Base-by-base conservation (phyloP, 2,113 vertebrate species). In the Murina feae region DNA sequence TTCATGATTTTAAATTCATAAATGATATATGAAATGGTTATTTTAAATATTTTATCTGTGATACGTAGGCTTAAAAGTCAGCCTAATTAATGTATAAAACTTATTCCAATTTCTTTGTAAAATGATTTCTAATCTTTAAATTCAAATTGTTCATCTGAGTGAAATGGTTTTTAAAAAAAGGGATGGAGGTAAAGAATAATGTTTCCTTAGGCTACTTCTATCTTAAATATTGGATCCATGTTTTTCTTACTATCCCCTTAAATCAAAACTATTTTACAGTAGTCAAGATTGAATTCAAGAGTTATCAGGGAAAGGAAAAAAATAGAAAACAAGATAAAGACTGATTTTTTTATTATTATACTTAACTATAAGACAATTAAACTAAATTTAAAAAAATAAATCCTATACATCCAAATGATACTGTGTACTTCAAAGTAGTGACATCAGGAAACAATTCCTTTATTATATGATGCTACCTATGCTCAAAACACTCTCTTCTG, bases 61-160 rank as follows among this genome's bases (percentile, higher is more conserved):
- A 60, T 60, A 86, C 39, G 28, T 68, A 91, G 4, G 81, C 90
- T 98, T 97, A 96, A 98, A 96, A 97, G 69, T 97, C 88, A 92
- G 94, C 90, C 47, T 82, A 95, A 87, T 95, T 96, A 96, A 86
- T 79, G 92, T 30, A 91, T 87, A 96, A 96, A 95, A 96, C 55
- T 94, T 96, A 95, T 96, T 96, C 81, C 21, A 92, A 96, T 95
- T 97, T 97, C 86, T 86, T 94, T 96, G 90, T 97, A 97, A 91
- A 97, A 92, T 92, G 97, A 97, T 96, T 96, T 98, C 97, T 93
- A 94, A 71, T 95, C 89, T 97, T 98, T 98, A 97, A 97, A 55
- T 78, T 69, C 44, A 80, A 60, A 76, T 32, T 71, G 32, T 89
- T 94, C 47, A 68, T 76, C 25, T 96, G 71, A 83, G 32, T 75